A percentile compares a stretch with the other conserved stretches of the same genome.
phyloP scores from a whole-genome alignment of 2,113 vertebrate species.

The Coturnix japonica region DNA sequence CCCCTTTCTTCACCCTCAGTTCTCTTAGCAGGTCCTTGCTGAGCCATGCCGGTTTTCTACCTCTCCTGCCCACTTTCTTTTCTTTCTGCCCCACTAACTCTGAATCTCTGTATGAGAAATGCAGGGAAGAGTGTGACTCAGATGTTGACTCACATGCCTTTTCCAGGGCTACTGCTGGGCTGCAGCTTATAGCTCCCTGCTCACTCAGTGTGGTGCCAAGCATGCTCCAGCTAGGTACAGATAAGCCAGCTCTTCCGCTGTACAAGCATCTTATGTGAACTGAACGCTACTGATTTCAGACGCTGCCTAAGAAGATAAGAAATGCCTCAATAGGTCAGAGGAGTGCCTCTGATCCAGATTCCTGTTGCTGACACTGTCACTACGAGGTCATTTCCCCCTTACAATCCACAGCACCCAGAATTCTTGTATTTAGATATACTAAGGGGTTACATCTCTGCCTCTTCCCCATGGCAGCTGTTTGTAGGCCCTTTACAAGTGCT shows the following conservation, averaged over 20 bases:
- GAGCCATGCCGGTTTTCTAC: too few relatives aligned
- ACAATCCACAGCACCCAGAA: neutral
- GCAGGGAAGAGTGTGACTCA: conserved; percentile 28
- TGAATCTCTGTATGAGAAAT: neutral
- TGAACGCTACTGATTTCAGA: conserved; percentile 27
- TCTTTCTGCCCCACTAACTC: neutral
- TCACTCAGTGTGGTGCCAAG: conserved; percentile 24
- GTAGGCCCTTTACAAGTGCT: neutral
- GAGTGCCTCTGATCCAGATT: neutral
- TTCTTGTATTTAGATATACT: neutral
- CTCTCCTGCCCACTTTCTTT: too few relatives aligned
- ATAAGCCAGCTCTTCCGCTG: conserved; percentile 9
- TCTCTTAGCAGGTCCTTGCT: too few relatives aligned
- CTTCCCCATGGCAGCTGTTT: neutral
- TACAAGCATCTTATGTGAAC: neutral
- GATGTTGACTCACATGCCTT: conserved; percentile 24
- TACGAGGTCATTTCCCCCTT: neutral
- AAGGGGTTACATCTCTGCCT: neutral
- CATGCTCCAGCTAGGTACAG: neutral
- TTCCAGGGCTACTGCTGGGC: conserved; percentile 35
- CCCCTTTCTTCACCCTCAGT: too few relatives aligned
- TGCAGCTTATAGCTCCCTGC: conserved; percentile 18
- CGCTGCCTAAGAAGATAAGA: neutral
- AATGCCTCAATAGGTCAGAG: neutral
- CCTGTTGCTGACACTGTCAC: neutral